Base-by-base conservation (phyloP, 2,797 vertebrate genomes). In the Toxotes lorentzi region DNA sequence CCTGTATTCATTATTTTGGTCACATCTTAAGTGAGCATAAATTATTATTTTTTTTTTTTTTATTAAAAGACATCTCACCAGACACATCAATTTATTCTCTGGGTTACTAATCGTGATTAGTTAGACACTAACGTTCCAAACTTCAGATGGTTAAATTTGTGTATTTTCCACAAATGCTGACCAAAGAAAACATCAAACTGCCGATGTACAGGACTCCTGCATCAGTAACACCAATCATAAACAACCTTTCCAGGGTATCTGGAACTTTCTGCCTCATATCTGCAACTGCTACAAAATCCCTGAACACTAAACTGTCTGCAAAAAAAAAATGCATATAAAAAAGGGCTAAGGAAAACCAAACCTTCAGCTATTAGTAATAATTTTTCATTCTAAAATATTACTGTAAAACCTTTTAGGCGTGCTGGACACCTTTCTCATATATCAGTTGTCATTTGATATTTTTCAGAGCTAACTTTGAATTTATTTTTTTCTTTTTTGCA, bases 241-340 rank as follows among this genome's bases (percentile, higher is more conserved):
- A n/a, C n/a, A n/a, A n/a, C n/a, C n/a, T n/a, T n/a, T n/a, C n/a
- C 35, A 38, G 27, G 2, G 0, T 21, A 32, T 13, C 21, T 30
- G 13, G 24, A 63, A 47, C 35, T 10, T 7, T 14, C 5, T 56
- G 21, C 27, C 30, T 9, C 17, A 13, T 43, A 48, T 48, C n/a
- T 47, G 45, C 23, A 23, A 50, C 34, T 60, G n/a, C n/a, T 12
- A 11, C 21, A 24, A 73, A 62, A 76, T 17, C 7, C 35, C 30
- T 61, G 13, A 62, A 35, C 8, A 41, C 21, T 38, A 54, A 73
- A 58, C 27, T 68, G 14, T 38, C 24, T 50, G 32, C 66, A 61
- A 43, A 57, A 3, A 34, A 3, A 40, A 14, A 2, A 24, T 58
- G 40, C 2, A 34, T 50, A 2, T 40, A 7, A 2, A 23, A 35